Conservation (phyloP, 2,888 invertebrate species). For the Athripsodes cinereus region DNA sequence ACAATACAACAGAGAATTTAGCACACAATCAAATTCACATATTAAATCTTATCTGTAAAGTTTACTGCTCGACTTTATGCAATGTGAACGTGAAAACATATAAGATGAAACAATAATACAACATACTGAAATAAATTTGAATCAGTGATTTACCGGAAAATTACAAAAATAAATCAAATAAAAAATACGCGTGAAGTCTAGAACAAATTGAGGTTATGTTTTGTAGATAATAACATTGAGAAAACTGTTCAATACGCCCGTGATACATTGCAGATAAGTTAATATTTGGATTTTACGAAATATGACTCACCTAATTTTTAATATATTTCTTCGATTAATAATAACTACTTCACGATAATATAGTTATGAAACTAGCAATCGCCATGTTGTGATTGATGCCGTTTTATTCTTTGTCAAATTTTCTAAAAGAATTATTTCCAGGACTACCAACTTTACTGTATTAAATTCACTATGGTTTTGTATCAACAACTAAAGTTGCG, state of each 20-base stretch:
- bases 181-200: slow-evolving; percentile 16
- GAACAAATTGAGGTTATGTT: slow-evolving; percentile 21
- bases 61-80: no score
- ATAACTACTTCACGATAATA: slow-evolving; percentile 29
- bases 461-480: no score
- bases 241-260: not conserved
- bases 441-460: not conserved
- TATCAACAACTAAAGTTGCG: no score
- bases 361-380: slow-evolving; percentile 32
- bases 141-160: no score
- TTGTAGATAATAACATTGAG: slow-evolving; percentile 8
- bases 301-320: not conserved
- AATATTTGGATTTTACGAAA: not conserved
- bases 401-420: slow-evolving; percentile 45
- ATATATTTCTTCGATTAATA: not conserved
- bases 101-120: no score
- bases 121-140: no score
- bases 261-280: not conserved
- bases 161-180: no score
- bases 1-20: no score
- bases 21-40: no score
- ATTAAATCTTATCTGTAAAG: no score
- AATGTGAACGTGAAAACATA: no score
- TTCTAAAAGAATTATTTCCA: slow-evolving; percentile 27
- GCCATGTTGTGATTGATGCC: slow-evolving; percentile 35